Base-by-base conservation (phyloP, 2,888 invertebrate species). In the Heliconius charithonia region DNA sequence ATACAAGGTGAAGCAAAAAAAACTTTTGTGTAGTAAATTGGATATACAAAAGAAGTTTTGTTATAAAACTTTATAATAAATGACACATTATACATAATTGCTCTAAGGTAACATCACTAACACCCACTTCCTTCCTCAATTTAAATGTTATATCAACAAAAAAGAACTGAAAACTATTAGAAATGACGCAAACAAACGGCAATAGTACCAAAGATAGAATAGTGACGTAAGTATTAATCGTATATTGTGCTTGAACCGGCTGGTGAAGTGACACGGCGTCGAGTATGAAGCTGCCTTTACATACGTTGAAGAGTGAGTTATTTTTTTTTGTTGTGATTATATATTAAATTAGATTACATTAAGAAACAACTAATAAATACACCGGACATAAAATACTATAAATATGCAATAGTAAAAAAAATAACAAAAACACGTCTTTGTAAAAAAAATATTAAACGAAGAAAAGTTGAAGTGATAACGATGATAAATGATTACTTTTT, bases 161-260 rank as follows among this genome's bases (percentile, higher is more conserved):
- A 76, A 67, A 45, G 66, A 67, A 73, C 45, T 76, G 37, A 81
- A 79, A 79, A 67, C 79, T 62, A 81, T 81, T 76, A 79, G 6
- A 77, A 75, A 66, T 79, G 81, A 81, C 79, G 81, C 79, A 81
- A 71, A 32, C 75, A 77, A 72, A 82, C 79, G 75, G 75, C 82
- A 82, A 82, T 83, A 82, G 80, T 79, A 79, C 83, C 83, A 75
- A 82, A 84, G 77, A 85, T 83, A 84, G 84, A 80, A 78, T 65
- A 81, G 78, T 85, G 85, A 85, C 85, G 85, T 84, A 72, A 81
- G 81, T 79, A 81, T 79, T 85, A 85, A 85, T 85, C 79, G 83
- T 82, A 81, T 82, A 84, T 84, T 84, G 85, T 84, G 75, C 79
- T 65, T 81, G 74, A 74, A 72, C 63, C 56, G 69, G 71, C 56